A percentile compares a stretch with the other conserved stretches of the same genome.
Evolutionary conservation across 2,113 vertebrate species (phyloP).

Genomic region (Tapirus terrestris): DNA sequence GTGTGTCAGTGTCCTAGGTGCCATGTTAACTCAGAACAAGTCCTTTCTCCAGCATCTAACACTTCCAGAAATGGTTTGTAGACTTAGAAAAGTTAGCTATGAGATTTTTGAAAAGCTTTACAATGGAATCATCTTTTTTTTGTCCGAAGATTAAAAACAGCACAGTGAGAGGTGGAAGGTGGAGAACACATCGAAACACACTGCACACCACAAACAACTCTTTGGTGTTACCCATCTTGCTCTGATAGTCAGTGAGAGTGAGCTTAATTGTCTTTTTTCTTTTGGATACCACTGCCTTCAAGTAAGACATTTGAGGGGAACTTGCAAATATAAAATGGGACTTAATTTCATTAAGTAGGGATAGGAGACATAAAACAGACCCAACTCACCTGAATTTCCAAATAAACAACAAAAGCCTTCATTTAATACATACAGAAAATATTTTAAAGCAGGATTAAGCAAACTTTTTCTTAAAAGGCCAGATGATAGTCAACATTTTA

Average conservation of each 20-base stretch:
- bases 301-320: background rate
- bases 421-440: slow-evolving; percentile 11
- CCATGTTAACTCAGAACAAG: slow-evolving; percentile 58
- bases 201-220: background rate
- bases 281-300: background rate
- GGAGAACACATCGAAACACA: background rate
- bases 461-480: background rate
- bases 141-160: slow-evolving; percentile 1
- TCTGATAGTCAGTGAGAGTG: background rate
- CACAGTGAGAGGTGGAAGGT: background rate
- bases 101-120: slow-evolving; percentile 47
- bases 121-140: slow-evolving; percentile 31
- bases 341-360: background rate
- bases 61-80: slow-evolving; percentile 53
- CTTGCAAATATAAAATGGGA: background rate
- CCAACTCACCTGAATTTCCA: background rate
- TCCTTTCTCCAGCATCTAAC: slow-evolving; percentile 21
- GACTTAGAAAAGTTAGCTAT: slow-evolving; percentile 21
- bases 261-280: background rate
- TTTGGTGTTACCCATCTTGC: background rate
- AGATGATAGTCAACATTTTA: background rate
- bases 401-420: background rate
- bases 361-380: background rate
- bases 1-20: slow-evolving; percentile 24
- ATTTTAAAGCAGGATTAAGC: slow-evolving; percentile 5